These are phyloP conservation scores for Pherbina coryleti DNA, from an alignment of 2,888 invertebrate species.

Conservation along the genomic window DNA sequence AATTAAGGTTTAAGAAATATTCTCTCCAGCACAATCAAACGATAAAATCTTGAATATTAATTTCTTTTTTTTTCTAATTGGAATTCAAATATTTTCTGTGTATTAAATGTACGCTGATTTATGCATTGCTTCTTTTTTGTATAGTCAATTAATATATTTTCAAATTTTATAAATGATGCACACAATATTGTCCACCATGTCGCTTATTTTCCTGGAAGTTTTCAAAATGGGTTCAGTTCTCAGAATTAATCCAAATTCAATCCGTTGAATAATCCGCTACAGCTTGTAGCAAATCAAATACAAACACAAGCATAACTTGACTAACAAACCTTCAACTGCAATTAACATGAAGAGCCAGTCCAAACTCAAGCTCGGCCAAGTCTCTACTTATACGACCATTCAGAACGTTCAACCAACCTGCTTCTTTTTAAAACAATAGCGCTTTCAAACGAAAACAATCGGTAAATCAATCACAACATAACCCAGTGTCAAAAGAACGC, in stretches of 20 bases:
- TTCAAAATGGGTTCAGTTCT: conserved; percentile 2
- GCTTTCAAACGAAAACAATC: conserved; percentile 30
- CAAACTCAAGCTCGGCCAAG: neutral
- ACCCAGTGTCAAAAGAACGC: conserved; percentile 10
- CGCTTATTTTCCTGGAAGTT: conserved; percentile 21
- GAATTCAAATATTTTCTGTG: neutral
- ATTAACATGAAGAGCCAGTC: conserved; percentile 4
- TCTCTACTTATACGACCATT: neutral
- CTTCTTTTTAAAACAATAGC: conserved; percentile 30
- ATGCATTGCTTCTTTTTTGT: neutral
- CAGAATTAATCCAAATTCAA: conserved; percentile 28
- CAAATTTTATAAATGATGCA: conserved; percentile 5
- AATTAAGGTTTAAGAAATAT: neutral
- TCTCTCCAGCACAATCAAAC: neutral
- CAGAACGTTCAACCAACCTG: conserved; percentile 22
- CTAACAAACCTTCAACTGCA: conserved; percentile 6
- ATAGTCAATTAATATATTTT: neutral
- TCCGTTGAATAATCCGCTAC: conserved; percentile 23
- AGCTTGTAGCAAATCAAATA: neutral
- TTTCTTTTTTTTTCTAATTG: too few species aligned
- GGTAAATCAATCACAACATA: conserved; percentile 33
- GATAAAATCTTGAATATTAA: too few species aligned
- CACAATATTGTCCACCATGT: neutral
- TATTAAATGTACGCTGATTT: neutral
- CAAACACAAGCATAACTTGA: neutral